A percentile compares a stretch with the other conserved stretches of the same genome.
These are phyloP conservation scores for Tineola bisselliella DNA, from an alignment of 2,888 invertebrate genomes.

Conservation along the genomic window DNA sequence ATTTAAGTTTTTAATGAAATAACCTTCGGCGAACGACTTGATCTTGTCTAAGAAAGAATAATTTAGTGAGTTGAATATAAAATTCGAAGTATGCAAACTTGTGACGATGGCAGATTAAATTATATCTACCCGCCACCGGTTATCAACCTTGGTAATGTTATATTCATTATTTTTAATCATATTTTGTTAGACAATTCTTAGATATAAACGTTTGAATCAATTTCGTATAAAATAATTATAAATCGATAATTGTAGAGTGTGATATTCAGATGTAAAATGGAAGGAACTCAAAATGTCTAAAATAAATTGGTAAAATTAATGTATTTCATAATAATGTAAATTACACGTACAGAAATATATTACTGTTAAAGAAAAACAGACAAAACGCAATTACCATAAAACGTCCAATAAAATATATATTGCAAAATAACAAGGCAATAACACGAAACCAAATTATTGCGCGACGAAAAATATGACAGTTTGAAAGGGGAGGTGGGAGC, in stretches of 20 bases:
- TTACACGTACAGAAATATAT: background rate
- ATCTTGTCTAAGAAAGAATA: constrained; percentile 26
- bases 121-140: constrained; percentile 19
- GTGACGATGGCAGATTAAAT: constrained; percentile 34
- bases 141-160: background rate
- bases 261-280: too few relatives aligned
- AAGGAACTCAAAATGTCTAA: too few relatives aligned
- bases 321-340: background rate
- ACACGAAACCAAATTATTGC: constrained; percentile 45
- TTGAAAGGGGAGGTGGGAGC: constrained; percentile 25
- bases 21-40: constrained; percentile 37
- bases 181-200: background rate
- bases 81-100: constrained; percentile 22
- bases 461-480: constrained; percentile 30
- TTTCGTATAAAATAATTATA: too few relatives aligned
- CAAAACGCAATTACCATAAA: constrained; percentile 16
- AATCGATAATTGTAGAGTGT: too few relatives aligned
- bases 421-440: constrained; percentile 46
- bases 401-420: constrained; percentile 37
- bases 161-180: background rate
- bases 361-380: constrained; percentile 1
- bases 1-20: constrained; percentile 58
- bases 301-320: too few relatives aligned
- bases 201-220: background rate
- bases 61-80: constrained; percentile 18